Percentiles rank a stretch among this genome's conserved stretches.
Evolutionary conservation across 2,113 vertebrate species (phyloP).

Genomic region (Sylvicapra grimmia): DNA sequence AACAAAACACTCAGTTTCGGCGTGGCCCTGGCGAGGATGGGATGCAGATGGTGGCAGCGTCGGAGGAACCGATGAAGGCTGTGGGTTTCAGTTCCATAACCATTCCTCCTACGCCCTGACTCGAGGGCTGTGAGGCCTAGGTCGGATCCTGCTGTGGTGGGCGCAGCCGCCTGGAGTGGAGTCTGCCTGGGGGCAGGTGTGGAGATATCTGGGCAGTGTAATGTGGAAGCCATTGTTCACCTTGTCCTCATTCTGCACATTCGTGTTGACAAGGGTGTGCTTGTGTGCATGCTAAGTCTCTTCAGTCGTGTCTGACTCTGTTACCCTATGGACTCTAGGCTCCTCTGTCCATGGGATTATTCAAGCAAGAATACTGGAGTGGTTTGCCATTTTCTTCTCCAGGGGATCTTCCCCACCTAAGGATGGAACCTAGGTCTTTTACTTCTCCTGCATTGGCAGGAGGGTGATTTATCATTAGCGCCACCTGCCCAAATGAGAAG

Average conservation of each 20-base stretch:
- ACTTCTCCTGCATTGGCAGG: neutral
- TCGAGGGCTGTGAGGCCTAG: neutral
- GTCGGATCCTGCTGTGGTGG: neutral
- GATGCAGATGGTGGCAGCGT: rapidly evolving
- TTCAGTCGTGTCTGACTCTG: neutral
- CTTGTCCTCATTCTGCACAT: conserved; percentile 28
- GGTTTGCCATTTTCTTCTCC: neutral
- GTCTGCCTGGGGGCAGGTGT: neutral
- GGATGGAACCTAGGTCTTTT: neutral
- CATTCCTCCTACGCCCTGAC: neutral
- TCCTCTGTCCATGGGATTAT: neutral
- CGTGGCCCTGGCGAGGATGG: neutral
- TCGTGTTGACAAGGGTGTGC: conserved; percentile 68
- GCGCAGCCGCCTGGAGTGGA: neutral
- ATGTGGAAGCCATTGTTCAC: conserved; percentile 31
- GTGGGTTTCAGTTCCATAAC: neutral
- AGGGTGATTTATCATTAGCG: neutral
- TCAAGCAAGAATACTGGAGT: neutral
- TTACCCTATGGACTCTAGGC: neutral
- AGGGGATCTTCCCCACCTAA: neutral
- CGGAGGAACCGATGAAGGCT: rapidly evolving
- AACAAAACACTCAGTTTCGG: neutral
- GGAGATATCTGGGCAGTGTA: conserved; percentile 66
- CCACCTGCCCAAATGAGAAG: conserved; percentile 84
- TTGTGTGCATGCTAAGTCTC: neutral